A percentile compares a stretch with the other conserved stretches of the same genome.
phyloP scores from a whole-genome alignment of 2,888 invertebrate species.

The Watsonalla binaria region DNA sequence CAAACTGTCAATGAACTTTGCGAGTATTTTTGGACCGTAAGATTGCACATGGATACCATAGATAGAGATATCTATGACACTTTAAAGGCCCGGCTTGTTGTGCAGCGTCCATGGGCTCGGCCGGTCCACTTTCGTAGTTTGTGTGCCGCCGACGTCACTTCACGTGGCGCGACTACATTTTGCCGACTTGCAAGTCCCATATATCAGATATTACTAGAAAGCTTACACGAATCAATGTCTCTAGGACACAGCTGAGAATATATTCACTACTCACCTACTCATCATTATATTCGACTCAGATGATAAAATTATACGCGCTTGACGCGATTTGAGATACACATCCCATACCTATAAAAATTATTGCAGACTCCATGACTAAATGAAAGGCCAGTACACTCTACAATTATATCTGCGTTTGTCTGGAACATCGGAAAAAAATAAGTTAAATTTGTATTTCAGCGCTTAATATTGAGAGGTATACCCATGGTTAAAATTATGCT shows the following conservation, averaged over 20 bases:
- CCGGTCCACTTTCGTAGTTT: conserved; percentile 60
- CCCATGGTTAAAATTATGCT: no score
- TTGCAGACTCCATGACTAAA: no score
- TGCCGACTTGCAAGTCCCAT: conserved; percentile 28
- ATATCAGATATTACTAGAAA: conserved; percentile 56
- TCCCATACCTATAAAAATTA: no score
- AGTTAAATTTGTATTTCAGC: no score
- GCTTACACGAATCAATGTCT: conserved; percentile 16
- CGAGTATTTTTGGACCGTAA: neutral
- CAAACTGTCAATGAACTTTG: neutral
- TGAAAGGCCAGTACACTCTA: no score
- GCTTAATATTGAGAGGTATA: no score
- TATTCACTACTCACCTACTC: neutral
- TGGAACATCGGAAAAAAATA: no score
- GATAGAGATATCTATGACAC: neutral
- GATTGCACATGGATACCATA: neutral
- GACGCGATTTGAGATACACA: neutral
- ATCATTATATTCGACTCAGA: neutral
- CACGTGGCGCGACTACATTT: conserved; percentile 32
- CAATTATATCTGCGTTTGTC: no score
- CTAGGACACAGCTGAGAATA: neutral
- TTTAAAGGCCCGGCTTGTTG: conserved; percentile 29
- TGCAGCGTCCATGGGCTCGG: conserved; percentile 29
- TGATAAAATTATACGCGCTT: neutral
- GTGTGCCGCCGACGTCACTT: conserved; percentile 35